A percentile compares a stretch with the other conserved stretches of the same genome.
phyloP scores from a whole-genome alignment of 1,140 invertebrate genomes.

The Cyphomyrmex costatus region DNA sequence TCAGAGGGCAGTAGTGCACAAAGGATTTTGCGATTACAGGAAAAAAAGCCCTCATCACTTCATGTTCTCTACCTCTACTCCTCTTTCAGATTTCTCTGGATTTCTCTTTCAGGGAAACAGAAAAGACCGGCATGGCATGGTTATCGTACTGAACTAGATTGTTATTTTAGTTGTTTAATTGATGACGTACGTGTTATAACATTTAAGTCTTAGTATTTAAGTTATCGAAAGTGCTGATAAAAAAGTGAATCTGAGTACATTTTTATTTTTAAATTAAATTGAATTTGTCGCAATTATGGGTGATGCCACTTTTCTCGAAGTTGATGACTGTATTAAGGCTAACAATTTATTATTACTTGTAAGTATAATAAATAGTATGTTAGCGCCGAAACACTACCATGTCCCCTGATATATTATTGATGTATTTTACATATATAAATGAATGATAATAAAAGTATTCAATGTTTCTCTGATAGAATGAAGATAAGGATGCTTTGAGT shows the following conservation, averaged over 20 bases:
- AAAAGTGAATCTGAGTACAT: not conserved
- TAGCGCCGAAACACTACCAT: too few relatives aligned
- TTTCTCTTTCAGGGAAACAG: too few relatives aligned
- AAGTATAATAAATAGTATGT: conserved; percentile 61
- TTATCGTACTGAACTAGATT: too few relatives aligned
- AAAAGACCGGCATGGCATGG: too few relatives aligned
- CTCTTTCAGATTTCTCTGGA: too few relatives aligned
- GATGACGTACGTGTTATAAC: not conserved
- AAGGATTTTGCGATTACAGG: too few relatives aligned
- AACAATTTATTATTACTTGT: conserved; percentile 78
- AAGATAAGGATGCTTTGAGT: conserved; percentile 51
- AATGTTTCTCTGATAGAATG: conserved; percentile 52
- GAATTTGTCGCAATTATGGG: conserved; percentile 28
- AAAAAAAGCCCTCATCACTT: too few relatives aligned
- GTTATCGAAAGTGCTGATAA: not conserved
- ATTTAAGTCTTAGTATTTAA: not conserved
- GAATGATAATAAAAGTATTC: not conserved
- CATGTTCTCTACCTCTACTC: too few relatives aligned
- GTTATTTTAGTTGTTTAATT: too few relatives aligned
- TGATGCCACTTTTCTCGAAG: conserved; percentile 72
- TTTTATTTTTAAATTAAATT: not conserved
- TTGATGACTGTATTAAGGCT: conserved; percentile 75
- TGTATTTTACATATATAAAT: not conserved
- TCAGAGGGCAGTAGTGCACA: too few relatives aligned
- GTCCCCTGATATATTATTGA: too few relatives aligned